Percentiles rank a stretch among this genome's conserved stretches.
Conservation (phyloP, 2,888 invertebrate genomes). For the Cheilosia scutellata region DNA sequence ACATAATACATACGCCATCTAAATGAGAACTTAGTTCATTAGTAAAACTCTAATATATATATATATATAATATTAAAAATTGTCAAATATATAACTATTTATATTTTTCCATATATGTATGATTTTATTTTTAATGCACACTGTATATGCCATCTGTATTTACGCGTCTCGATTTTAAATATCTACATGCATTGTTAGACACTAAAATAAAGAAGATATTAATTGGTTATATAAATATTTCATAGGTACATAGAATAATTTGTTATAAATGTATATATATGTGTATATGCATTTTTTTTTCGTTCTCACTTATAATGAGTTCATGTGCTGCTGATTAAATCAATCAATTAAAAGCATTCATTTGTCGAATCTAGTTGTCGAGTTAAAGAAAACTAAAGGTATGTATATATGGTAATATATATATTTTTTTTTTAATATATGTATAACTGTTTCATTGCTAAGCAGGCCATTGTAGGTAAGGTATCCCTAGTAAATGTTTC, state of each 20-base stretch:
- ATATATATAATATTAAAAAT: slow-evolving; percentile 24
- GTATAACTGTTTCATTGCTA: slow-evolving; percentile 56
- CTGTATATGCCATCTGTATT: slow-evolving; percentile 18
- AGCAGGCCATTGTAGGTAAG: slow-evolving; percentile 65
- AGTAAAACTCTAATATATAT: slow-evolving; percentile 45
- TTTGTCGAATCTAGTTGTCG: slow-evolving; percentile 7
- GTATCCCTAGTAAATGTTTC: slow-evolving; percentile 57
- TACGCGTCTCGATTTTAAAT: slow-evolving; percentile 23
- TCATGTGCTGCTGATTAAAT: slow-evolving; percentile 9
- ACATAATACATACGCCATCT: slow-evolving; percentile 41
- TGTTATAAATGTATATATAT: not conserved
- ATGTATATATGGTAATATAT: slow-evolving; percentile 9
- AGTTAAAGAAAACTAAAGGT: slow-evolving; percentile 11
- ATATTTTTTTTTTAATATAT: slow-evolving; percentile 20
- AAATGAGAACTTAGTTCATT: slow-evolving; percentile 71
- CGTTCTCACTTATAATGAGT: slow-evolving; percentile 16
- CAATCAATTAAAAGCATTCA: slow-evolving; percentile 12
- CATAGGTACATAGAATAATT: slow-evolving; percentile 36
- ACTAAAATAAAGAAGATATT: not conserved
- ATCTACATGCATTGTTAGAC: slow-evolving; percentile 50
- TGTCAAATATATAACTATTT: slow-evolving; percentile 34
- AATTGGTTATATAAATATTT: slow-evolving; percentile 25
- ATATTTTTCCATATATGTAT: slow-evolving; percentile 5
- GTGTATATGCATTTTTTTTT: slow-evolving; percentile 5
- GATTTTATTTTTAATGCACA: slow-evolving; percentile 18